A percentile compares a stretch with the other conserved stretches of the same genome.
Conservation (phyloP, 1,140 invertebrate species). For the Drosophila nebulosa region DNA sequence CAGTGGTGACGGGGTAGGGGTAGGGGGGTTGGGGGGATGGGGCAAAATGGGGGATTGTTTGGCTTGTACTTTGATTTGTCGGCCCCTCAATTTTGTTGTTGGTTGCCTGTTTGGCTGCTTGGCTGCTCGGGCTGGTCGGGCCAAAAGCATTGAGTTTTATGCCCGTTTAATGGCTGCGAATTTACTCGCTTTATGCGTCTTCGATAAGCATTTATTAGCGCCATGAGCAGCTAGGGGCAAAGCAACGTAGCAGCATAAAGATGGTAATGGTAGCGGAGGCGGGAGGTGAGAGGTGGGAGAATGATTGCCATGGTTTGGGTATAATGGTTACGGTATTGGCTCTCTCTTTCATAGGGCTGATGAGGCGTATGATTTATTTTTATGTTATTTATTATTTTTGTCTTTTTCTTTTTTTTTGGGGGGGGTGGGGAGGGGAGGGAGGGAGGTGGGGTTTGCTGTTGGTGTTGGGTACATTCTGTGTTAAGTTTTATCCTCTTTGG, state of each 20-base stretch:
- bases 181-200: slow-evolving; percentile 78
- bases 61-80: slow-evolving; percentile 75
- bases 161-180: slow-evolving; percentile 76
- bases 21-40: too few relatives aligned
- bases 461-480: neutral
- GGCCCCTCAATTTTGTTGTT: slow-evolving; percentile 42
- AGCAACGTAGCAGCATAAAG: neutral
- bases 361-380: slow-evolving; percentile 78
- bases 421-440: too few relatives aligned
- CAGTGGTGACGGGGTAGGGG: neutral
- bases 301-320: slow-evolving; percentile 10
- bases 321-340: slow-evolving; percentile 65
- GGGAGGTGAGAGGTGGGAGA: neutral
- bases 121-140: neutral
- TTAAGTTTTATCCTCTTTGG: neutral
- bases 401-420: neutral
- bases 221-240: slow-evolving; percentile 41
- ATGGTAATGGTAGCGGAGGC: neutral
- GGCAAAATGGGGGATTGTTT: slow-evolving; percentile 26
- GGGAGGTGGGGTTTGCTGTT: too few relatives aligned
- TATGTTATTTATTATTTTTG: slow-evolving; percentile 66
- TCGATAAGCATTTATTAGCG: slow-evolving; percentile 78
- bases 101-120: neutral
- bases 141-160: slow-evolving; percentile 60
- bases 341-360: slow-evolving; percentile 57